phyloP scores from a whole-genome alignment of 2,888 invertebrate genomes.

The Prosapia bicincta region DNA sequence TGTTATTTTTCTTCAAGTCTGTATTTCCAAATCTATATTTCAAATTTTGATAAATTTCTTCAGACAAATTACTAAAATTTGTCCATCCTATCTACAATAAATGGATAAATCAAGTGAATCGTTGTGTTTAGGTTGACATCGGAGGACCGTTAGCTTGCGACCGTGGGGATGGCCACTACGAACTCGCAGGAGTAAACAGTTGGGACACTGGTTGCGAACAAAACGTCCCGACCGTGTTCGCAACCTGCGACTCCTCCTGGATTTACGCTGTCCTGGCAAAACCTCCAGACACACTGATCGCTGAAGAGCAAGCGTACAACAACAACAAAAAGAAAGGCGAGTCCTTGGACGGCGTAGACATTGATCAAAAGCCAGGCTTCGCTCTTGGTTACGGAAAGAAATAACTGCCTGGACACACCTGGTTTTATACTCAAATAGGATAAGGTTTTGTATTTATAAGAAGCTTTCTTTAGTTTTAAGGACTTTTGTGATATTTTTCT shows the following conservation, averaged over 20 bases:
- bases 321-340: conserved; percentile 30
- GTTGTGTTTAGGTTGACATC: conserved; percentile 62
- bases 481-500: too few relatives aligned
- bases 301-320: conserved; percentile 39
- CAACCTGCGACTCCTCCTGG: conserved; percentile 50
- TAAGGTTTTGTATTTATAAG: not conserved
- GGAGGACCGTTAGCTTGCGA: conserved; percentile 81
- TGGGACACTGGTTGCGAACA: conserved; percentile 66
- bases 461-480: too few relatives aligned
- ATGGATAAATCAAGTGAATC: too few relatives aligned
- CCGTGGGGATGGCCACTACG: conserved; percentile 62
- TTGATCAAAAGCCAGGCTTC: conserved; percentile 39
- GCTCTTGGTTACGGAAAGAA: conserved; percentile 39
- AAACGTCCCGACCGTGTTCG: conserved; percentile 48
- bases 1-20: too few relatives aligned
- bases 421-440: not conserved
- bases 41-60: too few relatives aligned
- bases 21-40: too few relatives aligned
- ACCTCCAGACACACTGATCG: conserved; percentile 45
- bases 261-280: conserved; percentile 45
- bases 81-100: too few relatives aligned
- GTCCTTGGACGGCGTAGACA: conserved; percentile 32
- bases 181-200: conserved; percentile 70
- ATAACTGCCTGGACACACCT: not conserved
- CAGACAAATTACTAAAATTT: too few relatives aligned